Percentiles rank a stretch among this genome's conserved stretches.
Conservation (phyloP, 2,888 invertebrate genomes). For the Tinea semifulvella region DNA sequence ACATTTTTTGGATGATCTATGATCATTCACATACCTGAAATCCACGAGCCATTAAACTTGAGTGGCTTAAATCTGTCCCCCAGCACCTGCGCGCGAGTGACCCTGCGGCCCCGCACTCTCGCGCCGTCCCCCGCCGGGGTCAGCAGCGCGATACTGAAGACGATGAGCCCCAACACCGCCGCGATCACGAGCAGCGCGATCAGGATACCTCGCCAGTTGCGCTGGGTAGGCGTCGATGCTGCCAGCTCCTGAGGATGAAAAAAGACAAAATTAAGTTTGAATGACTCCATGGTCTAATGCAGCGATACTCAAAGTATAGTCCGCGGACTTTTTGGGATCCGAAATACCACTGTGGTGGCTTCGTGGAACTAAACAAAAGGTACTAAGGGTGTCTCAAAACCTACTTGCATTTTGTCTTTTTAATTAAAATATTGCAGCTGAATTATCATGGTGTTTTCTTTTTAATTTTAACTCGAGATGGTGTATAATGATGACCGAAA, state of each 20-base stretch:
- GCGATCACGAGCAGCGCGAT: constrained; percentile 92
- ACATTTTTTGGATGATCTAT: background rate
- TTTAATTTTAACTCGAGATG: too few species aligned
- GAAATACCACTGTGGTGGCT: too few species aligned
- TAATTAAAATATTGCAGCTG: too few species aligned
- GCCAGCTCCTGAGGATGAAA: constrained; percentile 79
- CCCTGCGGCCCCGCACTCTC: constrained; percentile 72
- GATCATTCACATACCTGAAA: constrained; percentile 64
- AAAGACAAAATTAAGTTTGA: too few species aligned
- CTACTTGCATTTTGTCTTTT: too few species aligned
- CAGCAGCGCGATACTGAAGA: constrained; percentile 90
- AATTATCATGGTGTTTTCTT: too few species aligned
- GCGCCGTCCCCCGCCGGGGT: constrained; percentile 81
- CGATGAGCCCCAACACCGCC: constrained; percentile 86
- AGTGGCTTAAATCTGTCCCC: constrained; percentile 60
- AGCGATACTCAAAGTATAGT: too few species aligned
- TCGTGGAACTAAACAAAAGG: too few species aligned
- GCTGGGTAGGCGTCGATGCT: constrained; percentile 83
- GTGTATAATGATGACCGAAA: too few species aligned
- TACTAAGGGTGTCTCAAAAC: too few species aligned
- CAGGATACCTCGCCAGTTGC: constrained; percentile 95
- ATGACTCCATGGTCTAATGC: too few species aligned
- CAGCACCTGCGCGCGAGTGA: constrained; percentile 74
- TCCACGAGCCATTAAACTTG: constrained; percentile 82
- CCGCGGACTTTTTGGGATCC: too few species aligned